Evolutionary conservation across 1,140 invertebrate genomes (phyloP).

Genomic region (Microplitis mediator): DNA sequence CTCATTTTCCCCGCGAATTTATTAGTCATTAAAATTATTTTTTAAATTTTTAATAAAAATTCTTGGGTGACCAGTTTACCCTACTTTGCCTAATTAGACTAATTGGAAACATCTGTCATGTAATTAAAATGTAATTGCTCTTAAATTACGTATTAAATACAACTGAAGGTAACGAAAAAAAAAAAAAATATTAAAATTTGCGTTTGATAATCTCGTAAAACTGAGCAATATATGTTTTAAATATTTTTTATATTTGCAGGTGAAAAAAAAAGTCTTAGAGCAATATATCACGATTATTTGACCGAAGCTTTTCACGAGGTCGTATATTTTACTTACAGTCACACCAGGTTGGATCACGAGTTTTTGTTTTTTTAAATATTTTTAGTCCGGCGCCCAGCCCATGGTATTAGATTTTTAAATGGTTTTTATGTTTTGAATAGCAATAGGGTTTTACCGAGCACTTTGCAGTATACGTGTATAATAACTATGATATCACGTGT

Average conservation of each 20-base stretch:
- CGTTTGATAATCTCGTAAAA: neutral
- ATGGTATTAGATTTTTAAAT: constrained; percentile 63
- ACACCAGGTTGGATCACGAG: constrained; percentile 53
- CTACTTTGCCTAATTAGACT: no score
- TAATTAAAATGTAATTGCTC: no score
- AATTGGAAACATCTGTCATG: no score
- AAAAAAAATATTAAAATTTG: no score
- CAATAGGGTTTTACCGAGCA: constrained; percentile 45
- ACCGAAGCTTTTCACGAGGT: constrained; percentile 57
- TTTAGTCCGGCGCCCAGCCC: neutral
- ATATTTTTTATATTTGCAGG: constrained; percentile 27
- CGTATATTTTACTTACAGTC: constrained; percentile 64
- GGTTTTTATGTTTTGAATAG: constrained; percentile 64
- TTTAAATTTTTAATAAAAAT: no score
- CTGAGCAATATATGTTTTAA: neutral
- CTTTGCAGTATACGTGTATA: no score
- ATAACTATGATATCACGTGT: no score
- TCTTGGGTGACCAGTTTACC: no score
- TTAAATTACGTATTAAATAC: no score
- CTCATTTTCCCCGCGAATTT: no score
- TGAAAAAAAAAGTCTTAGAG: constrained; percentile 51
- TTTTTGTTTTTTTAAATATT: constrained; percentile 33
- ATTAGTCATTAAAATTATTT: no score
- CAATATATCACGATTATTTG: constrained; percentile 64
- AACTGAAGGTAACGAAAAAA: no score